phyloP scores from a whole-genome alignment of 2,113 vertebrate genomes.

The Pseudopodoces humilis region DNA sequence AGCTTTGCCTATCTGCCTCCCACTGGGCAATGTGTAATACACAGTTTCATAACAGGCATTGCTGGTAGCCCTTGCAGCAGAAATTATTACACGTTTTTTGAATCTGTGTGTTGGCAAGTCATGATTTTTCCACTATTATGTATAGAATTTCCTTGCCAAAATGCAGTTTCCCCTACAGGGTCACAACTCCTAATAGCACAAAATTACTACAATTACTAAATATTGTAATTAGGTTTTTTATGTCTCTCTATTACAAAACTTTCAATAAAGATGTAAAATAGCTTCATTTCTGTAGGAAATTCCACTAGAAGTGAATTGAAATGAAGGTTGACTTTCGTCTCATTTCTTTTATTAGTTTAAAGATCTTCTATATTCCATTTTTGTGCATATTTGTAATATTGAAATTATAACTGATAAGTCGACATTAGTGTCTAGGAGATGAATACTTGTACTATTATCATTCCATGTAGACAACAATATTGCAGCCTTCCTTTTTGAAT shows the following conservation, averaged over 20 bases:
- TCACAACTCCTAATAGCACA: background rate
- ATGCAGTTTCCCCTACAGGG: background rate
- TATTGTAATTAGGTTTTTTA: background rate
- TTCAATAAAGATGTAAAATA: background rate
- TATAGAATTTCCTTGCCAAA: background rate
- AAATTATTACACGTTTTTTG: background rate
- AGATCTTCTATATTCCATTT: background rate
- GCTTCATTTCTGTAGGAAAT: background rate
- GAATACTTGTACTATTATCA: background rate
- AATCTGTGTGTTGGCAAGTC: background rate
- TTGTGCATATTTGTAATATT: background rate
- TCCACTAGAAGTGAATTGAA: background rate
- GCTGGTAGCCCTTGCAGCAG: background rate
- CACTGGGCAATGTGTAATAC: background rate
- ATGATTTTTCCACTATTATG: background rate
- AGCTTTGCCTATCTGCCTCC: conserved; percentile 9
- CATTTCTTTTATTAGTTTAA: background rate
- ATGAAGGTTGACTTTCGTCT: background rate
- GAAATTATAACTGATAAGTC: background rate
- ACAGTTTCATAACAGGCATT: background rate
- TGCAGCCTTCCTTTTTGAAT: background rate
- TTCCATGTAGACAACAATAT: background rate
- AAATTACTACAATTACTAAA: background rate
- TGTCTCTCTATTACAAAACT: background rate
- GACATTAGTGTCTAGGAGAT: background rate